Evolutionary conservation across 2,113 vertebrate genomes (phyloP), one percentile per base, ranked within the genome.

Genomic region (Morphnarchus princeps): DNA sequence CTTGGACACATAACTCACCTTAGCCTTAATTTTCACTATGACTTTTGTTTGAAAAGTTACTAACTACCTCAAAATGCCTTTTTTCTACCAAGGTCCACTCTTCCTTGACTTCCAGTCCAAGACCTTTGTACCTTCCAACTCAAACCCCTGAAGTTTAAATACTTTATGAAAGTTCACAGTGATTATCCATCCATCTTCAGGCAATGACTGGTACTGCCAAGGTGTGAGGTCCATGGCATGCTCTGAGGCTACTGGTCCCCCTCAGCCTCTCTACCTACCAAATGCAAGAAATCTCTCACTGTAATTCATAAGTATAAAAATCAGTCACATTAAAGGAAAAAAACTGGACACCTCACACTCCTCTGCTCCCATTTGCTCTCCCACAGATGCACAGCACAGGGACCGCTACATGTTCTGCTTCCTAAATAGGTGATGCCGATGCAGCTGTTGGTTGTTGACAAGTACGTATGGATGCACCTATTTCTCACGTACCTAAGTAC

Each of bases 401-500:
- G 62, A 83, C 38, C 0, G 1, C 20, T 25, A 26, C 36, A 24
- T 16, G 34, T 55, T 80, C 38, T 72, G 69, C 69, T 92, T 58
- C 47, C 66, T 58, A 32, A 85, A 71, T 9, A 89, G 57, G 70
- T 18, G 58, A 42, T 38, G 25, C 61, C 20, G 18, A 86, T 61
- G 89, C 67, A 87, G 77, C 12, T 83, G 61, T 40, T 63, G 52
- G 40, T 31, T 91, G 59, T 59, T 74, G 50, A 50, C 34, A 42
- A 72, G 54, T 65, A 77, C 43, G 36, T 36, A 78, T 2, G 9
- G 54, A 89, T 34, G 49, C 59, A 72, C 13, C 31, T 57, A 22
- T 70, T 94, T 95, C 86, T 93, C 65, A 84, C 20, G 96, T 50
- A 93, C 21, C 32, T 92, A 59, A 95, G 79, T 40, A 67, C 13